A percentile compares a stretch with the other conserved stretches of the same genome.
Evolutionary conservation across 2,888 invertebrate genomes (phyloP).

Genomic region (Drosophila parthenogenetica): DNA sequence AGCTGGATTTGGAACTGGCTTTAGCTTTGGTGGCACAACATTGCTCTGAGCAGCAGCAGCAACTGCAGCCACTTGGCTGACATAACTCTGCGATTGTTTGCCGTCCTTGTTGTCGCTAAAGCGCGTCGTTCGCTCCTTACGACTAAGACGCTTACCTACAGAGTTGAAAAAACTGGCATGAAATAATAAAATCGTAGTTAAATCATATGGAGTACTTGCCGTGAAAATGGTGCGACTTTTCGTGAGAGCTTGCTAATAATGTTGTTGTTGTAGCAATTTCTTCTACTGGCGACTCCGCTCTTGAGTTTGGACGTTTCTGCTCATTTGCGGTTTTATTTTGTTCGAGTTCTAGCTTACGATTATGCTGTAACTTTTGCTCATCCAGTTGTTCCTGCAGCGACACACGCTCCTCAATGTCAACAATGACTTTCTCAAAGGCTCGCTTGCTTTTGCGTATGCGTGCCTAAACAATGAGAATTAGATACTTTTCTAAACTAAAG

Average conservation of each 20-base stretch:
- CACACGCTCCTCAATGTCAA: slow-evolving; percentile 90
- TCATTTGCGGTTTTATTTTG: slow-evolving; percentile 30
- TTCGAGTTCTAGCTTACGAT: slow-evolving; percentile 67
- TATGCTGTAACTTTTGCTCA: slow-evolving; percentile 79
- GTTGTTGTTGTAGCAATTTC: slow-evolving; percentile 74
- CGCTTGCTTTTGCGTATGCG: slow-evolving; percentile 88
- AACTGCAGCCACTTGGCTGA: slow-evolving; percentile 61
- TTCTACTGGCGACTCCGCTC: slow-evolving; percentile 50
- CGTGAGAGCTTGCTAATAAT: slow-evolving; percentile 56
- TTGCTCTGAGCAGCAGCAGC: slow-evolving; percentile 22
- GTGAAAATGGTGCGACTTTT: slow-evolving; percentile 82
- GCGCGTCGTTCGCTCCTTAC: slow-evolving; percentile 83
- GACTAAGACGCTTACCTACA: slow-evolving; percentile 81
- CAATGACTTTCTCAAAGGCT: slow-evolving; percentile 90
- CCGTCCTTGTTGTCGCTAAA: slow-evolving; percentile 85
- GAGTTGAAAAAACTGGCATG: neutral
- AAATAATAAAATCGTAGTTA: neutral
- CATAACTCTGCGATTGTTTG: slow-evolving; percentile 61
- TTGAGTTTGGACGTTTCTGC: slow-evolving; percentile 10
- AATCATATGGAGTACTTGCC: slow-evolving; percentile 72
- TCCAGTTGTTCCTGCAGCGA: slow-evolving; percentile 88
- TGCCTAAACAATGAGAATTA: slow-evolving; percentile 83
- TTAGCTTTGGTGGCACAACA: slow-evolving; percentile 39
- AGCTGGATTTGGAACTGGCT: slow-evolving; percentile 64
- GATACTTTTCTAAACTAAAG: neutral